Conservation (phyloP, 2,888 invertebrate genomes). For the Megamerina dolium region DNA sequence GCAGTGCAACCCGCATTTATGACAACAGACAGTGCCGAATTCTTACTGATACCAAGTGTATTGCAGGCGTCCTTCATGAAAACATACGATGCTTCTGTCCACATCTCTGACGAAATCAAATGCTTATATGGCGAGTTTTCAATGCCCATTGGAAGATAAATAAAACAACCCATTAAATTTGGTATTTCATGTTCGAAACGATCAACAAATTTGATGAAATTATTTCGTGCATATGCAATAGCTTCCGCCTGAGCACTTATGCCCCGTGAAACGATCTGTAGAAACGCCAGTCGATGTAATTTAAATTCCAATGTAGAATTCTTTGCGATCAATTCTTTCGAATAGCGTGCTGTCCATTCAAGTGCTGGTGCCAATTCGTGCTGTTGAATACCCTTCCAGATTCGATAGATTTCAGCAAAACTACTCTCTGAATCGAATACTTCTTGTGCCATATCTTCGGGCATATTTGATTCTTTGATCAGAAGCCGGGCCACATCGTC, state of each 20-base stretch:
- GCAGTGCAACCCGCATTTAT: constrained; percentile 90
- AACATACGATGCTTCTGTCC: constrained; percentile 75
- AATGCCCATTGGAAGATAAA: constrained; percentile 74
- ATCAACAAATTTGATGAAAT: constrained; percentile 75
- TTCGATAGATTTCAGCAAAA: constrained; percentile 76
- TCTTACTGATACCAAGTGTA: constrained; percentile 80
- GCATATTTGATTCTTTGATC: constrained; percentile 45
- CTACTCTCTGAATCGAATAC: constrained; percentile 57
- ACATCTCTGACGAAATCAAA: constrained; percentile 67
- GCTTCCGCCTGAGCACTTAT: constrained; percentile 70
- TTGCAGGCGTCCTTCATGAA: constrained; percentile 91
- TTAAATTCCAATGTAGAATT: constrained; percentile 72
- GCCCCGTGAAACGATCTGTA: constrained; percentile 53
- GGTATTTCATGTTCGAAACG: constrained; percentile 79
- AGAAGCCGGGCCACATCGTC: constrained; percentile 85
- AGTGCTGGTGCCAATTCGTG: constrained; percentile 79
- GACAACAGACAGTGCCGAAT: constrained; percentile 86
- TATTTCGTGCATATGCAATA: constrained; percentile 75
- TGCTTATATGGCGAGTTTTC: constrained; percentile 72
- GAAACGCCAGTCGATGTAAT: constrained; percentile 73
- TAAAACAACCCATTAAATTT: constrained; percentile 76
- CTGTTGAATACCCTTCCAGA: constrained; percentile 77
- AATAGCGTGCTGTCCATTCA: constrained; percentile 76
- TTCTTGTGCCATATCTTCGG: constrained; percentile 39
- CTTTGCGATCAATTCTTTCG: constrained; percentile 63